A percentile compares a stretch with the other conserved stretches of the same genome.
phyloP scores from a whole-genome alignment of 1,140 invertebrate genomes.

The Drosophila auraria region DNA sequence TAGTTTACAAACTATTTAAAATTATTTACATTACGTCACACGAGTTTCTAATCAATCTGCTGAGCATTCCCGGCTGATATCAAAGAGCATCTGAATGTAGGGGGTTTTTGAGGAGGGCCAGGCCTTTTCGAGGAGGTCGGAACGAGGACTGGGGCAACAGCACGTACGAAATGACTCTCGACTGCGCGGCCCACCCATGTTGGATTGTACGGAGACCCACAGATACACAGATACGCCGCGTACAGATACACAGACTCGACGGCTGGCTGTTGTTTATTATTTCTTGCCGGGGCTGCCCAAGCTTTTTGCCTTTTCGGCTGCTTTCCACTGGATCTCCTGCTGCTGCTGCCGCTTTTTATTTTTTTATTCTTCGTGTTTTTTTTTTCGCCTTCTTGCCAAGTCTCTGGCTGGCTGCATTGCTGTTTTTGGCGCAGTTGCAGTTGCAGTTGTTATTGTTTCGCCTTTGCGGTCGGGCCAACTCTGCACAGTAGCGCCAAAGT shows the following conservation, averaged over 20 bases:
- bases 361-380: neutral
- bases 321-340: slow-evolving; percentile 49
- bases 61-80: slow-evolving; percentile 13
- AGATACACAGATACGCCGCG: slow-evolving; percentile 8
- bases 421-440: slow-evolving; percentile 65
- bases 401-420: slow-evolving; percentile 24
- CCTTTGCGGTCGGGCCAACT: slow-evolving; percentile 61
- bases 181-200: slow-evolving; percentile 55
- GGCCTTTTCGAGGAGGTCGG: neutral
- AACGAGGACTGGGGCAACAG: slow-evolving; percentile 28
- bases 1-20: slow-evolving; percentile 3
- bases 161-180: slow-evolving; percentile 58
- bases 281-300: slow-evolving; percentile 31
- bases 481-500: slow-evolving; percentile 74
- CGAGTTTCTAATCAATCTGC: slow-evolving; percentile 23
- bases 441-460: slow-evolving; percentile 54
- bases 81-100: slow-evolving; percentile 35
- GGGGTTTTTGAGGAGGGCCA: neutral
- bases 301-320: slow-evolving; percentile 47
- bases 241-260: slow-evolving; percentile 9
- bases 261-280: slow-evolving; percentile 43
- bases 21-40: slow-evolving; percentile 22
- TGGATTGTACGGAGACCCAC: slow-evolving; percentile 32
- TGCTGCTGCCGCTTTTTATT: slow-evolving; percentile 27
- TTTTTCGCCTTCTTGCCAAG: slow-evolving; percentile 19